Base-by-base conservation (phyloP, 1,140 invertebrate genomes). In the Macrotrachela quadricornifera region DNA sequence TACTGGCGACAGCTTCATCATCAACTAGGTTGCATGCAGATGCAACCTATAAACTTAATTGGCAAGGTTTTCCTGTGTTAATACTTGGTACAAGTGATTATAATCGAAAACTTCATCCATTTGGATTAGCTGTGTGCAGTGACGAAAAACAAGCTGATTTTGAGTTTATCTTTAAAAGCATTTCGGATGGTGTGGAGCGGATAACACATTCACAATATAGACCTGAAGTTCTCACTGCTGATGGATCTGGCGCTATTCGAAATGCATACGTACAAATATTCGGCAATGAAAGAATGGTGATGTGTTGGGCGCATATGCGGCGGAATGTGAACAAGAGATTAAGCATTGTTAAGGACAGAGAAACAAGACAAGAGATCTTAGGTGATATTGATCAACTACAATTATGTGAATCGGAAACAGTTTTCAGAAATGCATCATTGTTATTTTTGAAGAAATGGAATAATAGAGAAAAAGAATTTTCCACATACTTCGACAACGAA, bases 241-340 rank as follows among this genome's bases (percentile, higher is more conserved):
- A 50, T 21, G 21, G 30, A 42, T 38, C 49, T 17, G 11, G 15
- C 42, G 38, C 49, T 14, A 50, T 50, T 11, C 16, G 16, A 15
- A 30, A 42, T 42, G 39, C 39, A 14, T 50, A 42, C 21, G 21
- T 9, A 42, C 17, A 40, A 42, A 40, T 50, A 11, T 50, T 42
- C 21, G 17, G 42, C 42, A 18, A 42, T 14, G 40, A 50, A 42
- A 50, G 42, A 50, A 50, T 38, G 42, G 49, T 50, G 10, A 17
- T 18, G 11, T 50, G 49, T 37, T 50, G 49, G 49, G 49, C 49
- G 12, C 49, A 50, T 39, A n/a, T n/a, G n/a, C n/a, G n/a, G n/a
- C n/a, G n/a, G n/a, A n/a, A n/a, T n/a, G n/a, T n/a, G n/a, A n/a
- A n/a, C n/a, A n/a, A n/a, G n/a, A n/a, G n/a, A n/a, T n/a, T n/a